These are phyloP conservation scores for Drosophila tropicalis DNA, from an alignment of 1,140 invertebrate species.

Conservation along the genomic window DNA sequence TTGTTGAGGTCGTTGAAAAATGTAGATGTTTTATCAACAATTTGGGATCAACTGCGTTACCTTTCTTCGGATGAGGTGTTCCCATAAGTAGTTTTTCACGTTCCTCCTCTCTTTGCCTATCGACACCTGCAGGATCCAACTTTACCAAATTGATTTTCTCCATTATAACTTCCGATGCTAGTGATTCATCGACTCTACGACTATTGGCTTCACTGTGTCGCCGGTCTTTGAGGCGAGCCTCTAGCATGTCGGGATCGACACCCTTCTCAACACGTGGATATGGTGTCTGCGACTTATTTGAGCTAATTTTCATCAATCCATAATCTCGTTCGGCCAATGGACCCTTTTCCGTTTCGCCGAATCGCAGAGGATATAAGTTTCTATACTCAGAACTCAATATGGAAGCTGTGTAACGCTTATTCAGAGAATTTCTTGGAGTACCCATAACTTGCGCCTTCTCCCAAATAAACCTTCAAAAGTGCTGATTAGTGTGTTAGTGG, in stretches of 20 bases:
- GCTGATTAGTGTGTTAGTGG: not conserved
- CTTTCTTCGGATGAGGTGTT: conserved; percentile 23
- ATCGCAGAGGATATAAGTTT: not conserved
- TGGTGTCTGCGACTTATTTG: conserved; percentile 34
- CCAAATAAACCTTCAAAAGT: no score
- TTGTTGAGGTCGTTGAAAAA: not conserved
- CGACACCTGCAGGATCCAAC: not conserved
- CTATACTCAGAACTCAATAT: not conserved
- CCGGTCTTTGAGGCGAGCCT: conserved; percentile 31
- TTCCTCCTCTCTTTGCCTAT: not conserved
- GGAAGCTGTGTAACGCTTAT: not conserved
- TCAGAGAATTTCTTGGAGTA: not conserved
- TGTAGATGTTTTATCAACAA: not conserved
- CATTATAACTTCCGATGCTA: not conserved
- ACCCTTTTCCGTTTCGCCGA: not conserved
- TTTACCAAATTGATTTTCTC: not conserved
- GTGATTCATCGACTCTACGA: not conserved
- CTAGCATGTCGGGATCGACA: conserved; percentile 24
- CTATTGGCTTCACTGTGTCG: not conserved
- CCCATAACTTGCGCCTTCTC: not conserved
- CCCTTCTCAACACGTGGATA: conserved; percentile 24
- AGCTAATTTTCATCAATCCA: conserved; percentile 34
- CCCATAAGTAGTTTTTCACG: not conserved
- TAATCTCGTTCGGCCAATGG: conserved; percentile 31
- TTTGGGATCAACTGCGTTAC: conserved; percentile 4